Evolutionary conservation across 2,797 vertebrate genomes (phyloP), one percentile per base, ranked within the genome.

Genomic region (Cuculus canorus): DNA sequence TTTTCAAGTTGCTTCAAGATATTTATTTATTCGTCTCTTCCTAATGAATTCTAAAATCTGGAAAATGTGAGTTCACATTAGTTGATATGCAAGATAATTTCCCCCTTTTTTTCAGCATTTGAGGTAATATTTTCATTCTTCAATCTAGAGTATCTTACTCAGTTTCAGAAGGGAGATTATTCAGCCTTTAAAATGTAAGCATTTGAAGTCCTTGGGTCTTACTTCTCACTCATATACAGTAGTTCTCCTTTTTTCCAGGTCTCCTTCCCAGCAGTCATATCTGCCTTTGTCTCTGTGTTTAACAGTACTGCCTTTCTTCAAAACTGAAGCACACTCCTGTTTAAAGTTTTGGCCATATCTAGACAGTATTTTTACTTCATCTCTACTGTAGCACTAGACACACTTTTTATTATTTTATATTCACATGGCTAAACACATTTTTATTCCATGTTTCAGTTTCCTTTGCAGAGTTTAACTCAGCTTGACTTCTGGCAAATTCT

Each of bases 21-120:
- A 92, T 17, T 86, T 89, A 82, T 56, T 90, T 90, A 68, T 64
- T 90, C 15, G 86, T 84, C 43, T 86, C n/a, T 82, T 82, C 52
- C 1, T 9, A 91, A 87, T n/a, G 52, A 52, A 56, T 39, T 72
- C 28, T 18, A 54, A 81, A 86, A 73, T 79, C 41, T 72, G 28
- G 33, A 88, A 88, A 75, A 79, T 10, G 24, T 0, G 0, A 75
- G 43, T 52, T 95, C 79, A 56, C 50, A 21, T 10, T 5, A 77
- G 30, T 63, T 90, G 24, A 60, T 25, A 47, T 15, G 32, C 23
- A 50, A 86, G 45, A 86, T 13, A 3, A 48, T 32, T 37, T 53
- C 8, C 37, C 10, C 11, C 3, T 57, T 61, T 54, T 50, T 50
- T 79, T 13, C 48, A 66, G 7, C 24, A 60, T 75, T 50, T 78